A percentile compares a stretch with the other conserved stretches of the same genome.
Conservation (phyloP, 2,113 vertebrate genomes). For the Podarcis raffonei region DNA sequence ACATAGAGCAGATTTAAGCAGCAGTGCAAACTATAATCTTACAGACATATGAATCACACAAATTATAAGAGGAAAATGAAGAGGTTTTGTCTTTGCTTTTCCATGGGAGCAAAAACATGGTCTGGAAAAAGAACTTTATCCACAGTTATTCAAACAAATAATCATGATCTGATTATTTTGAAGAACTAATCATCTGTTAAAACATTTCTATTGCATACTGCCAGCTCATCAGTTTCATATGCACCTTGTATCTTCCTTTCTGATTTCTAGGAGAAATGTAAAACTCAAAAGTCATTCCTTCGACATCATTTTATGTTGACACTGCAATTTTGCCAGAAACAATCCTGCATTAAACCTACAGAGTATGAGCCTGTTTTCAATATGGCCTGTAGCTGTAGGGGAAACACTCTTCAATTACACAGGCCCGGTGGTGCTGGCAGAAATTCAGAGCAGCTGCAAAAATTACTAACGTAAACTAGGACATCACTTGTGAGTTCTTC, state of each 20-base stretch:
- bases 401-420: conserved; percentile 59
- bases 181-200: conserved; percentile 2
- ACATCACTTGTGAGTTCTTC: conserved; percentile 22
- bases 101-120: neutral
- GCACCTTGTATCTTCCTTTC: conserved; percentile 16
- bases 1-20: neutral
- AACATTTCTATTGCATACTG: neutral
- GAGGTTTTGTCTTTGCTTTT: neutral
- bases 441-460: conserved; percentile 69
- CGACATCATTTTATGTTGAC: conserved; percentile 59
- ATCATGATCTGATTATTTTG: neutral
- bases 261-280: conserved; percentile 25
- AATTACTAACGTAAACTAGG: conserved; percentile 62
- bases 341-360: conserved; percentile 59
- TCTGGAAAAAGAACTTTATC: neutral
- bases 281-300: conserved; percentile 51
- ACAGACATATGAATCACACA: neutral
- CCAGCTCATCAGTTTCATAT: conserved; percentile 33
- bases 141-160: neutral
- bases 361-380: conserved; percentile 65
- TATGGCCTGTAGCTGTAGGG: conserved; percentile 55
- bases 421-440: conserved; percentile 42
- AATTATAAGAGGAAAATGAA: neutral
- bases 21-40: neutral
- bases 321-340: conserved; percentile 54